Conservation (phyloP, 2,113 vertebrate genomes). For the Salvelinus alpinus region DNA sequence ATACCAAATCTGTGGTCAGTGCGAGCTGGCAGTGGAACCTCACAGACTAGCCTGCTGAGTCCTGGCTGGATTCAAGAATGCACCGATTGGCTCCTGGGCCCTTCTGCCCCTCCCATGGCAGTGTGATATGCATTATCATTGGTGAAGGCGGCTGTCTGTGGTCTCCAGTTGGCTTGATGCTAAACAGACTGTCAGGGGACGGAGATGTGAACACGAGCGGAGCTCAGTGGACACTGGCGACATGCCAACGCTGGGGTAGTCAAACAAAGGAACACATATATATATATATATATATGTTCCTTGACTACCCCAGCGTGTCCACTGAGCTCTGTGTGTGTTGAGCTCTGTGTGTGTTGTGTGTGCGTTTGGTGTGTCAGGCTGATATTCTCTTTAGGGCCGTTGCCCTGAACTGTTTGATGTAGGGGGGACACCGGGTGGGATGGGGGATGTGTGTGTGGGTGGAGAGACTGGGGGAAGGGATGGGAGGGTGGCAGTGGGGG, state of each 20-base stretch:
- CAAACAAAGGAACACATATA: slow-evolving; percentile 31
- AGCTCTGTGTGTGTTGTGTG: background rate
- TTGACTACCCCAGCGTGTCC: no score
- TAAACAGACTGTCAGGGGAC: slow-evolving; percentile 61
- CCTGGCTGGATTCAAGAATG: slow-evolving; percentile 51
- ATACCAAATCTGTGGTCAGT: slow-evolving; percentile 52
- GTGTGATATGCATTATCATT: slow-evolving; percentile 58
- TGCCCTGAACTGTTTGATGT: slow-evolving; percentile 44
- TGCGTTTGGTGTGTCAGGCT: slow-evolving; percentile 23
- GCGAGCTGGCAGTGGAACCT: slow-evolving; percentile 52
- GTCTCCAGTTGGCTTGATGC: slow-evolving; percentile 56
- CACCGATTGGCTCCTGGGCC: slow-evolving; percentile 55
- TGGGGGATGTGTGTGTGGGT: background rate
- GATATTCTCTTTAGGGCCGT: slow-evolving; percentile 40
- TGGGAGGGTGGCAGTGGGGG: slow-evolving; percentile 26
- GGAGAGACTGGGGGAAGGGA: slow-evolving; percentile 18
- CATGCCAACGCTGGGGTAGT: slow-evolving; percentile 52
- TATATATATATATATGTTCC: background rate
- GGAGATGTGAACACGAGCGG: slow-evolving; percentile 67
- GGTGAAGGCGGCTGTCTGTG: slow-evolving; percentile 47
- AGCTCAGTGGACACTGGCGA: slow-evolving; percentile 65
- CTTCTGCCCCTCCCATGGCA: slow-evolving; percentile 22
- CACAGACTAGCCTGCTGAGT: slow-evolving; percentile 63
- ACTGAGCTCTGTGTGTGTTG: no score
- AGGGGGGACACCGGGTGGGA: no score